Conservation (phyloP, 23 tunicate species). For the Styela plicata region DNA sequence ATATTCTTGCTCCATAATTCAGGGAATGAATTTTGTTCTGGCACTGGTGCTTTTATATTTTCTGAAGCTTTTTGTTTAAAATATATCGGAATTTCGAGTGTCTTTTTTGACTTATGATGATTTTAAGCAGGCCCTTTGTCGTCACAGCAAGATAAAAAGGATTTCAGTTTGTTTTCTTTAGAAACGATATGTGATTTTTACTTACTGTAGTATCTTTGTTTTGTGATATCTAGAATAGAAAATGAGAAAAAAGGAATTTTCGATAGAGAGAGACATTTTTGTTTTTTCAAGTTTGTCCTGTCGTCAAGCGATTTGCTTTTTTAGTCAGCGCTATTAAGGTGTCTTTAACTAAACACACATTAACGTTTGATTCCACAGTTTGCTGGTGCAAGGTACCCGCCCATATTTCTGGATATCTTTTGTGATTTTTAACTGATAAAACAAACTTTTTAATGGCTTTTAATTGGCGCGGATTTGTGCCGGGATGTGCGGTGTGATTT, state of each 20-base stretch:
- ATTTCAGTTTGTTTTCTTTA: background rate
- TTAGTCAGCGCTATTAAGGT: background rate
- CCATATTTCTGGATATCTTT: background rate
- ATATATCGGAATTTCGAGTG: too few species aligned
- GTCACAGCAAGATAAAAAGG: background rate
- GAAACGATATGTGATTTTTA: background rate
- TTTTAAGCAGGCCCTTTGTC: background rate
- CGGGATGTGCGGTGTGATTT: too few species aligned
- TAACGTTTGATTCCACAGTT: background rate
- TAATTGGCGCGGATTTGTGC: too few species aligned
- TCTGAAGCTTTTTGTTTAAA: too few species aligned
- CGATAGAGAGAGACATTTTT: background rate
- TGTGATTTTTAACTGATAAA: conserved; percentile 15
- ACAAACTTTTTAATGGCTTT: background rate
- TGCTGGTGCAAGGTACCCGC: background rate
- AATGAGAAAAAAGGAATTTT: too few species aligned
- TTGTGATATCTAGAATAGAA: background rate
- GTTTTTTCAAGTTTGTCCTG: background rate
- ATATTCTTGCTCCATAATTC: too few species aligned
- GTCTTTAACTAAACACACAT: conserved; percentile 4
- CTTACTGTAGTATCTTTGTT: too few species aligned
- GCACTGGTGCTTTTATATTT: too few species aligned
- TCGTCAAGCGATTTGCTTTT: conserved; percentile 13
- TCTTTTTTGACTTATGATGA: too few species aligned
- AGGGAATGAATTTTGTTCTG: too few species aligned